Evolutionary conservation across 2,113 vertebrate genomes (phyloP), one percentile per base, ranked within the genome.

Genomic region (Xerus inauris): DNA sequence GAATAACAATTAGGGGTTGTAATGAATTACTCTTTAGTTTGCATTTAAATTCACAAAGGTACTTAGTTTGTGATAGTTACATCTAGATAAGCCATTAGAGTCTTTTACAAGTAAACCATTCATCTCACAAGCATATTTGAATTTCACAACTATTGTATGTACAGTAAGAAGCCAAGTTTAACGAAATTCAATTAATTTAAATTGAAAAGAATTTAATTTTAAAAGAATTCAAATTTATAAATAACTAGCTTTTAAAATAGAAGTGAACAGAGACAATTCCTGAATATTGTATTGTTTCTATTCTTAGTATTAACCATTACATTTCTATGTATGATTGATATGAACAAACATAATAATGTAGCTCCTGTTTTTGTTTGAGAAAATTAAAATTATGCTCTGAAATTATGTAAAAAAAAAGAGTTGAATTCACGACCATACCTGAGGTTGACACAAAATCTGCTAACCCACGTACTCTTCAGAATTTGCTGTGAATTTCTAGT

Each of bases 91-190:
- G 40, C 86, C 59, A 54, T 76, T 92, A 81, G 28, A 54, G 59
- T 62, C 42, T 42, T 71, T 62, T 89, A 81, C 79, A 88, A 65
- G 17, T 64, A 88, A 81, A 83, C 8, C 38, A 72, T 89, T 92
- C 62, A 76, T 65, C 91, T 86, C 30, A 85, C 67, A 86, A 75
- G 40, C 73, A 38, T 77, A 62, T 62, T 83, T 81, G 38, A 86
- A 94, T 65, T 87, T 84, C 13, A 72, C 32, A 77, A 69, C 69
- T 72, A 72, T 73, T 88, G 40, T 32, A 71, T 67, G 22, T 95
- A 95, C 87, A 95, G 45, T 64, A 84, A 87, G 64, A 91, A 67
- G 45, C 54, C 71, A 88, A 79, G 77, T 51, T 93, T 75, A 81
- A 72, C 40, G 65, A 86, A 69, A 9, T 86, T 95, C 24, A 42